phyloP scores from a whole-genome alignment of 1,140 invertebrate species.

The Calliphora vicina region DNA sequence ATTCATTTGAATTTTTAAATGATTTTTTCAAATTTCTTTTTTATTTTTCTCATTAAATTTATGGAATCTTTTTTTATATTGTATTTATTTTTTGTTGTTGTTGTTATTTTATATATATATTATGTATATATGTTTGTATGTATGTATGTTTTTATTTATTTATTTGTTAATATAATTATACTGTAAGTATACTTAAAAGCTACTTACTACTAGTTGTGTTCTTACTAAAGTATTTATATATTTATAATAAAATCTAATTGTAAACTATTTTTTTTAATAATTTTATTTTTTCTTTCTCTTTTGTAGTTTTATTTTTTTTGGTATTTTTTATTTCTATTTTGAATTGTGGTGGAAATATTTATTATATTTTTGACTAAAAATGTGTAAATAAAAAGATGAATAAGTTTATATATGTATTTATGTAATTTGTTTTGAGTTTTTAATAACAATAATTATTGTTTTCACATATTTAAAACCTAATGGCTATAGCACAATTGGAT shows the following conservation, averaged over 20 bases:
- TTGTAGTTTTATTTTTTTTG: not conserved
- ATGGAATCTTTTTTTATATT: conserved; percentile 8
- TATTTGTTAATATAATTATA: conserved; percentile 24
- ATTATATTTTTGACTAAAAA: not conserved
- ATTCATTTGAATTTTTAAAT: not conserved
- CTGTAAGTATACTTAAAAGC: conserved; percentile 17
- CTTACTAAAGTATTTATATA: conserved; percentile 25
- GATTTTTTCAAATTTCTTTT: conserved; percentile 20
- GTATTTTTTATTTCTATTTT: not conserved
- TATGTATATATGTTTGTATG: conserved; percentile 7
- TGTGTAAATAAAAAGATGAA: not conserved
- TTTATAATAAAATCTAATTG: conserved; percentile 14
- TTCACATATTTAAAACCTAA: conserved; percentile 18
- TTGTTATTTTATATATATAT: conserved; percentile 13
- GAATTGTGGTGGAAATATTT: not conserved
- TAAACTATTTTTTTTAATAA: not conserved
- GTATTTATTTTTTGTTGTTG: conserved; percentile 4
- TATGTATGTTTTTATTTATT: not conserved
- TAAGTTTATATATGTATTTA: not conserved
- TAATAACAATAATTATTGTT: conserved; percentile 1
- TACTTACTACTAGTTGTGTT: not conserved
- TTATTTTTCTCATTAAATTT: not conserved
- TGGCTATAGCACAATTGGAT: conserved; percentile 3
- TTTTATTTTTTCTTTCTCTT: conserved; percentile 23
- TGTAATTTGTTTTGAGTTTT: not conserved